These are phyloP conservation scores for Thyatira batis DNA, from an alignment of 2,888 invertebrate species.

Conservation along the genomic window DNA sequence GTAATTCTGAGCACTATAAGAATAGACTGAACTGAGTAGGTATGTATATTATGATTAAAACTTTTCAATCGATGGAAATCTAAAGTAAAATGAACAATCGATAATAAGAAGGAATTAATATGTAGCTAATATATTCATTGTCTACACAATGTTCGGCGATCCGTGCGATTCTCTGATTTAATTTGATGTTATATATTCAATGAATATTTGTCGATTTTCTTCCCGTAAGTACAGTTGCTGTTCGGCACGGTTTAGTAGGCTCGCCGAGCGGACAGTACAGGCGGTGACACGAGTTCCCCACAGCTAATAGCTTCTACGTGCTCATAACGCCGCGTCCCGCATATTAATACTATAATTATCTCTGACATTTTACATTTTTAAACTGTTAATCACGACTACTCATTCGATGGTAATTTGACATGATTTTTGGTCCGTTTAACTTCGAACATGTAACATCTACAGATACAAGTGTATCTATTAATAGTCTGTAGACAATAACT, in stretches of 20 bases:
- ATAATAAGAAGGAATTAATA: background rate
- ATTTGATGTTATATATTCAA: constrained; percentile 5
- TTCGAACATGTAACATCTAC: constrained; percentile 4
- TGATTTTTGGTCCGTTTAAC: constrained; percentile 36
- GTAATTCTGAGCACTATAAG: no score
- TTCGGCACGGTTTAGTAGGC: constrained; percentile 18
- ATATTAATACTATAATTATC: constrained; percentile 62
- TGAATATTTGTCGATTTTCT: constrained; percentile 27
- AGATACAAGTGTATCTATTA: background rate
- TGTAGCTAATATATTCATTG: background rate
- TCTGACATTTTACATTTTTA: constrained; percentile 45
- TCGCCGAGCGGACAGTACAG: constrained; percentile 11
- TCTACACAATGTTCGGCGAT: background rate
- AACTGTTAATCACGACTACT: constrained; percentile 48
- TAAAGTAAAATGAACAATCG: background rate
- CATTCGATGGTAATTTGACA: constrained; percentile 48
- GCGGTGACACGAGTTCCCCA: constrained; percentile 34
- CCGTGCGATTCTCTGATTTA: background rate
- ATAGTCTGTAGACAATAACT: background rate
- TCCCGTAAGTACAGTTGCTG: constrained; percentile 10
- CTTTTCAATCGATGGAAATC: background rate
- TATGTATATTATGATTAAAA: background rate
- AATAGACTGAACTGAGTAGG: no score
- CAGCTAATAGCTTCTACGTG: constrained; percentile 51
- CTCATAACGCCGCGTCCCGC: constrained; percentile 43